Percentiles rank a stretch among this genome's conserved stretches.
phyloP scores from a whole-genome alignment of 2,113 vertebrate genomes.

The Poicephalus meyeri region DNA sequence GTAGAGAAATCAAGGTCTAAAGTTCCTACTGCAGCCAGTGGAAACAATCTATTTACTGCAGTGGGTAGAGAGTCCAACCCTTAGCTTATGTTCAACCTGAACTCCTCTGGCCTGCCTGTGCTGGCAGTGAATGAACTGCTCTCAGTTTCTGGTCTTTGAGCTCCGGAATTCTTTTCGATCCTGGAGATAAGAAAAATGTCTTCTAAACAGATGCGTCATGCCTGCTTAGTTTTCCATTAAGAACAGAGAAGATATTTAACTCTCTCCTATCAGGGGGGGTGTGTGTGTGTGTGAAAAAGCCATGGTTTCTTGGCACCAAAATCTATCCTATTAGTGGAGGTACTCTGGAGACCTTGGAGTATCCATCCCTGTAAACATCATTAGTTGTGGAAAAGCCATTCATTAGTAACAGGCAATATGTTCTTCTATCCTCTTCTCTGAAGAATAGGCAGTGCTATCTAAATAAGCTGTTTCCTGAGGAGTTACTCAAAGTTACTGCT shows the following conservation, averaged over 20 bases:
- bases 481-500: constrained; percentile 60
- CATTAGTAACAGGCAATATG: constrained; percentile 43
- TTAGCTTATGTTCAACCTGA: constrained; percentile 32
- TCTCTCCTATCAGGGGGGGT: neutral
- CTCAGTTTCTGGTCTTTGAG: constrained; percentile 25
- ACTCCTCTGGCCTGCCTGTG: neutral
- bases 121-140: constrained; percentile 39
- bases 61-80: neutral
- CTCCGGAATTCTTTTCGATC: constrained; percentile 58
- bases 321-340: neutral
- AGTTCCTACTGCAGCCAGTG: neutral
- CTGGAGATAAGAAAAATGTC: constrained; percentile 50
- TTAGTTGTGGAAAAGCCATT: constrained; percentile 48
- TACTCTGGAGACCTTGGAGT: neutral
- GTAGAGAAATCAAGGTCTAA: neutral
- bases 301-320: neutral
- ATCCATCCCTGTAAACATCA: constrained; percentile 23
- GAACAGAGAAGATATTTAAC: constrained; percentile 25
- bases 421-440: constrained; percentile 8
- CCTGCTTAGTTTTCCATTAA: constrained; percentile 56
- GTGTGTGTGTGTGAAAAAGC: neutral
- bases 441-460: constrained; percentile 50
- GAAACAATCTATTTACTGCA: constrained; percentile 12
- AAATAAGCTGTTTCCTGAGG: constrained; percentile 71
- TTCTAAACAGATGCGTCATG: constrained; percentile 61